Base-by-base conservation (phyloP, 2,797 vertebrate genomes). In the Cryptoblepharus egeriae region DNA sequence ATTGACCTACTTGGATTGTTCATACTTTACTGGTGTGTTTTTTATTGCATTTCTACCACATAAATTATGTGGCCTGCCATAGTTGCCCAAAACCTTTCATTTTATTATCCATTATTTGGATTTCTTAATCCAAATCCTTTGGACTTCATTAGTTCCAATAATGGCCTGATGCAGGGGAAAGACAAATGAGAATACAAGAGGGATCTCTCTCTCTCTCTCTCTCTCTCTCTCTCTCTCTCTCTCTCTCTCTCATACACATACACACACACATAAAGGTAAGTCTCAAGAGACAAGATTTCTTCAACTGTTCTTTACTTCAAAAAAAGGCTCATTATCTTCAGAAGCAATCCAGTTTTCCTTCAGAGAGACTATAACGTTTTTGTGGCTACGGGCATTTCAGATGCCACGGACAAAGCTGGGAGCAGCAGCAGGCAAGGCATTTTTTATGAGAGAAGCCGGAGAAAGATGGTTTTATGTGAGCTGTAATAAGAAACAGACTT, bases 401-500 rank as follows among this genome's bases (percentile, higher is more conserved):
- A 45, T 74, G n/a, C 67, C 61, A 18, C n/a, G 73, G 86, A 75
- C 16, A 84, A 79, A 60, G 64, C 78, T 77, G 84, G 74, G 57
- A 69, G 83, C 69, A 75, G 18, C 72, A 86, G 84, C 52, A 86
- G 80, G 35, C 70, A 81, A 89, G 75, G 71, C 81, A 80, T 55
- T 85, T 89, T 90, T 77, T n/a, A 58, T 83, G 81, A 73, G 2
- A 60, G 71, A 87, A 80, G 72, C n/a, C 74, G 80, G 83, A 87
- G 60, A 26, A 69, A 55, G 39, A 74, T 84, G 88, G 87, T 88
- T 87, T 91, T 79, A 35, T 78, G 67, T 61, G 75, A 86, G 42
- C 39, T 77, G 42, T 49, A 84, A 84, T 85, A 77, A 88, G 83
- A 81, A 88, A 84, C 2, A 79, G 86, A 89, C 82, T 83, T 79